A percentile compares a stretch with the other conserved stretches of the same genome.
phyloP scores from a whole-genome alignment of 2,797 vertebrate species.

The Centroberyx gerrardi region DNA sequence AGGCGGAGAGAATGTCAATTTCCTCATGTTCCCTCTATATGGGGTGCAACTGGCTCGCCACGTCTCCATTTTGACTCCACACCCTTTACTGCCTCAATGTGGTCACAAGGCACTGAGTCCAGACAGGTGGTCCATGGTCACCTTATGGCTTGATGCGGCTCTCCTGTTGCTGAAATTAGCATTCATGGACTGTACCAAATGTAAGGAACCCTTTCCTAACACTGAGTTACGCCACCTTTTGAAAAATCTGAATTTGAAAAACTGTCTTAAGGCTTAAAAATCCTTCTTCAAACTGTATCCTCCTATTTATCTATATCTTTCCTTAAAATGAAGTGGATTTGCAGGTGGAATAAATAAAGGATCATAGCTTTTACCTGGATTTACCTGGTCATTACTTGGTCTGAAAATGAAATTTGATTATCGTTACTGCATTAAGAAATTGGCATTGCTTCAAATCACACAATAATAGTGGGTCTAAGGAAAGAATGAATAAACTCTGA shows the following conservation, averaged over 20 bases:
- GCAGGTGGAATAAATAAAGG: conserved; percentile 1
- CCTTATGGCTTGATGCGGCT: conserved; percentile 5
- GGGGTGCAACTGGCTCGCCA: conserved; percentile 11
- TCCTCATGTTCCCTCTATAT: conserved; percentile 29
- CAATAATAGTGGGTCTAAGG: background rate
- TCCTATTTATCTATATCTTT: background rate
- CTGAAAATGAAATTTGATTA: conserved; percentile 19
- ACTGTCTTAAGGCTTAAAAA: background rate
- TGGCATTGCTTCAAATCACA: conserved; percentile 11
- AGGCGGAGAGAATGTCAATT: conserved; percentile 44
- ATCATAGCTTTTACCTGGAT: background rate
- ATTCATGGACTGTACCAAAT: background rate
- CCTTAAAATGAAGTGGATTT: conserved; percentile 5
- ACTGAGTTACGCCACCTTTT: background rate
- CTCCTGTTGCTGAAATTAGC: conserved; percentile 8
- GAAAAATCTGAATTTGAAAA: background rate
- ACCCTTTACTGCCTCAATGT: conserved; percentile 10
- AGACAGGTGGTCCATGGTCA: background rate
- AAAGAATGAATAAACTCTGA: background rate
- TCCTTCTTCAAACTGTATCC: background rate
- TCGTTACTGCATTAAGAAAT: conserved; percentile 8
- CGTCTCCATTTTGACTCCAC: conserved; percentile 35
- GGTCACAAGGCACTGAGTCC: conserved; percentile 9
- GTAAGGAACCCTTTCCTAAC: background rate
- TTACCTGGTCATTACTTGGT: background rate